phyloP scores from a whole-genome alignment of 2,113 vertebrate genomes.

The Apus apus region DNA sequence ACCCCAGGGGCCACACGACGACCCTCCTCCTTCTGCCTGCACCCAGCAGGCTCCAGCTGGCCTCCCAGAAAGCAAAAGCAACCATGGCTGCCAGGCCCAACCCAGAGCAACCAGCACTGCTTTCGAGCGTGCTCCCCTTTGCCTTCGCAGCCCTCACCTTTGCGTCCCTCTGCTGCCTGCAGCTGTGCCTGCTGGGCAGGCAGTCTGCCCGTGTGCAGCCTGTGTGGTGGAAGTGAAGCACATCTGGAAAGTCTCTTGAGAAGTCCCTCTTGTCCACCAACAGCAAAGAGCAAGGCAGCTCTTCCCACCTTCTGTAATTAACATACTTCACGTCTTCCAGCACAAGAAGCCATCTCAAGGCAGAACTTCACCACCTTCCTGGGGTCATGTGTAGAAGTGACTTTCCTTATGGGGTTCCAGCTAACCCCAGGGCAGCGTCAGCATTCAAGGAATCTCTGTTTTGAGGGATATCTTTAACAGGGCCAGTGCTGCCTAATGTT shows the following conservation, averaged over 20 bases:
- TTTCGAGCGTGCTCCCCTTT: fast-evolving
- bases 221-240: not conserved
- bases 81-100: fast-evolving
- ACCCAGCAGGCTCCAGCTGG: not conserved
- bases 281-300: not conserved
- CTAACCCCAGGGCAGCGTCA: not conserved
- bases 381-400: not conserved
- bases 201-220: not conserved
- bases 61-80: not conserved
- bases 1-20: not conserved
- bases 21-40: not conserved
- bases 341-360: not conserved
- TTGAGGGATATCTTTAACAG: not conserved
- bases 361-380: not conserved
- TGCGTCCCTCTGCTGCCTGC: fast-evolving
- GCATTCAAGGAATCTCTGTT: not conserved
- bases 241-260: fast-evolving
- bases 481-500: fast-evolving
- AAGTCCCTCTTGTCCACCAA: not conserved
- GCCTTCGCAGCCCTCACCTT: fast-evolving
- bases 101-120: not conserved
- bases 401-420: not conserved
- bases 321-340: not conserved
- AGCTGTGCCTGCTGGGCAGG: fast-evolving
- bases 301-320: not conserved